A percentile compares a stretch with the other conserved stretches of the same genome.
Evolutionary conservation across 2,888 invertebrate species (phyloP).

Genomic region (Ceriagrion tenellum): DNA sequence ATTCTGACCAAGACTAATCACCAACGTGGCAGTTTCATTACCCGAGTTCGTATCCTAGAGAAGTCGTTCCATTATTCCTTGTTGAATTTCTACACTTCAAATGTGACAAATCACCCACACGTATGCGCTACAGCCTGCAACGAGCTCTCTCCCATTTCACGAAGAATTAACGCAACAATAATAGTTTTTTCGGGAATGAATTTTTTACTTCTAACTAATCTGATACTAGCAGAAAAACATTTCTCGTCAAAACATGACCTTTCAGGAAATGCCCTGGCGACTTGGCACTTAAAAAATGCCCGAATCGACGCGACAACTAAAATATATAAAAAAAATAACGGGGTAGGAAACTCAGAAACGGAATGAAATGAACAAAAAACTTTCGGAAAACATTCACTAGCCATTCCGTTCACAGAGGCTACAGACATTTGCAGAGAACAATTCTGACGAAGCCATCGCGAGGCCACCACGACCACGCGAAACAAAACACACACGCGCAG

Average conservation of each 20-base stretch:
- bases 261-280: neutral
- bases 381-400: neutral
- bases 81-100: too few species aligned
- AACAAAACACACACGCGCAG: neutral
- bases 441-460: conserved; percentile 12
- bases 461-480: conserved; percentile 4
- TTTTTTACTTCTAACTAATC: neutral
- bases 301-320: neutral
- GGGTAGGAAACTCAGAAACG: neutral
- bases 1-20: too few species aligned
- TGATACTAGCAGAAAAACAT: neutral
- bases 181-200: neutral
- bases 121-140: too few species aligned
- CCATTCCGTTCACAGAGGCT: neutral
- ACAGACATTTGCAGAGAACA: neutral
- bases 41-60: too few species aligned
- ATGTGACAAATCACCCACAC: too few species aligned
- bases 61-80: too few species aligned
- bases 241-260: neutral
- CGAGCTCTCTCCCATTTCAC: too few species aligned
- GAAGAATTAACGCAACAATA: neutral
- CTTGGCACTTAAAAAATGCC: neutral
- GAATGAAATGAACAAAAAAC: neutral
- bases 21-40: too few species aligned
- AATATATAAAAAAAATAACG: neutral